These are phyloP conservation scores for Acanthurus tractus DNA, from an alignment of 2,797 vertebrate species.

Conservation along the genomic window DNA sequence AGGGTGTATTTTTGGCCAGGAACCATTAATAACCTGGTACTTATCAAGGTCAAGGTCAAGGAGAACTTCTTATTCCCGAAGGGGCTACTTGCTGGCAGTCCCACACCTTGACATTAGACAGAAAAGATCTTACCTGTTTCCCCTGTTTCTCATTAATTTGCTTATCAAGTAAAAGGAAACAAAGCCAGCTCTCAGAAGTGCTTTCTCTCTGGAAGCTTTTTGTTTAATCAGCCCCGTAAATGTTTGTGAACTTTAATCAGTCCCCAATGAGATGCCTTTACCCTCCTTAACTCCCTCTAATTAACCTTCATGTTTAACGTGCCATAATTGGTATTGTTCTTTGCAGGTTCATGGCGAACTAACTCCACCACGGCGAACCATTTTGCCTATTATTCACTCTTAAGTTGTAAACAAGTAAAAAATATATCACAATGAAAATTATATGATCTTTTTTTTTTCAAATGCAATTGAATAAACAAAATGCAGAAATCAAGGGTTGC, in stretches of 20 bases:
- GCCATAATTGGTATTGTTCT: neutral
- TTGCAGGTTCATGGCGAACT: neutral
- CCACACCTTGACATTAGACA: no score
- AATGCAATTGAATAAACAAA: neutral
- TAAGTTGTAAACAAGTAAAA: slow-evolving; percentile 10
- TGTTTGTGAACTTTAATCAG: slow-evolving; percentile 8
- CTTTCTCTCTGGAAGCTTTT: neutral
- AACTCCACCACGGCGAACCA: neutral
- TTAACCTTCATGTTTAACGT: slow-evolving; percentile 9
- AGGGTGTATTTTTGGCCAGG: neutral
- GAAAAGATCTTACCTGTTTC: no score
- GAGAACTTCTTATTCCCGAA: no score
- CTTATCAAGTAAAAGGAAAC: neutral
- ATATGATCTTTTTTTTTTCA: neutral
- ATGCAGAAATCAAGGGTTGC: neutral
- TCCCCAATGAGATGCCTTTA: neutral
- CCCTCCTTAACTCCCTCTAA: neutral
- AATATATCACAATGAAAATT: neutral
- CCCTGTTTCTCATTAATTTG: slow-evolving; percentile 2
- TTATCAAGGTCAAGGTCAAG: neutral
- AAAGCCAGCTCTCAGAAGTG: neutral
- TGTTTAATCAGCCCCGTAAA: slow-evolving; percentile 7
- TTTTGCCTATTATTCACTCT: neutral
- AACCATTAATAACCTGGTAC: neutral
- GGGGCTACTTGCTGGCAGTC: no score